A percentile compares a stretch with the other conserved stretches of the same genome.
These are phyloP conservation scores for Belonocnema kinseyi DNA, from an alignment of 1,140 invertebrate species.

Conservation along the genomic window DNA sequence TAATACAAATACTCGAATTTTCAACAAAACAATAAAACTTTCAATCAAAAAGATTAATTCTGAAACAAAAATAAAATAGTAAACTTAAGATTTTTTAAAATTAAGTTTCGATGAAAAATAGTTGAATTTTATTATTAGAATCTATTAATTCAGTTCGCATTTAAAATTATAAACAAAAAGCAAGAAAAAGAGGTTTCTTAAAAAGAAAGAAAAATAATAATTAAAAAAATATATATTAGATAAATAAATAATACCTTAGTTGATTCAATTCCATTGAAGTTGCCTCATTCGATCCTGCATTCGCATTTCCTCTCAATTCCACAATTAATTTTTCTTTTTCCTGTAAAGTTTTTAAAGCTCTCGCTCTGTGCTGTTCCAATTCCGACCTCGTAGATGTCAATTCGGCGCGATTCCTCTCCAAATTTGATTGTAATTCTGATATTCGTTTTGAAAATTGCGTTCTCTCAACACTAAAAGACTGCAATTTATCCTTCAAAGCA, in stretches of 20 bases:
- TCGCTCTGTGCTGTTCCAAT: conserved; percentile 82
- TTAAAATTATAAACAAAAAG: too few species aligned
- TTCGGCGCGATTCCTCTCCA: conserved; percentile 79
- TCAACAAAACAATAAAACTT: too few species aligned
- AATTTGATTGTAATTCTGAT: conserved; percentile 70
- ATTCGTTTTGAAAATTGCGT: conserved; percentile 62
- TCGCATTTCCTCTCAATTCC: conserved; percentile 76
- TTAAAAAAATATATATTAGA: neutral
- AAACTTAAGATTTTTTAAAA: too few species aligned
- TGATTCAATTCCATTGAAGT: conserved; percentile 74
- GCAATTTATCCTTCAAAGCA: conserved; percentile 63
- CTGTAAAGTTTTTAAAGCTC: conserved; percentile 85
- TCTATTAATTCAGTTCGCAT: too few species aligned
- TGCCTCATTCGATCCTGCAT: conserved; percentile 64
- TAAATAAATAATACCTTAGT: conserved; percentile 65
- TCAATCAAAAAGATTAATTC: too few species aligned
- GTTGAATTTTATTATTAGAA: too few species aligned
- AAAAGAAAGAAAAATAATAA: too few species aligned
- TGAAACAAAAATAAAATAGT: too few species aligned
- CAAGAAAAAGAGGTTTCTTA: too few species aligned
- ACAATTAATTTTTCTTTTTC: conserved; percentile 86
- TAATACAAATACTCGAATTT: too few species aligned
- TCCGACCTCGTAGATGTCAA: conserved; percentile 78
- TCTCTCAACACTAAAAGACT: conserved; percentile 63
- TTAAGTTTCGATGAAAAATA: too few species aligned